Evolutionary conservation across 2,113 vertebrate species (phyloP), one percentile per base, ranked within the genome.

Genomic region (Hemiscyllium ocellatum): DNA sequence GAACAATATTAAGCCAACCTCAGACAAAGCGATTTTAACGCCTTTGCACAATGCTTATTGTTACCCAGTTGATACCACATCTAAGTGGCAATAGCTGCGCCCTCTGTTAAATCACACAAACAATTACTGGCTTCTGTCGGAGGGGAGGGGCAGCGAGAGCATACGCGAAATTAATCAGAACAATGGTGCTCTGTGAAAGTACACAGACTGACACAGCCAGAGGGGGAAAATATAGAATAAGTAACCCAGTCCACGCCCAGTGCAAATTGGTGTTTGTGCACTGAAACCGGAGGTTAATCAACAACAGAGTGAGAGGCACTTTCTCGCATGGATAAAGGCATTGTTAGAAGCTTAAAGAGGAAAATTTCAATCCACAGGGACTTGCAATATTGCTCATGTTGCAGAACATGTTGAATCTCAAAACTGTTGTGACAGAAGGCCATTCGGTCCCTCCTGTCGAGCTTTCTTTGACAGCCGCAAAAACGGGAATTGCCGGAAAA

Each of bases 1-100:
- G 94, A 95, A 95, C 94, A 95, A 95, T 95, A 72, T 95, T 29
- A 72, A 72, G 42, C 69, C 68, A 95, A 33, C 42, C 26, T 47
- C 94, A 72, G 94, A 95, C 94, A 95, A 95, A 95, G 94, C 94
- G 12, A 47, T 76, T 50, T 47, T 72, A 95, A 29, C 94, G 6
- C 94, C 94, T 95, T 95, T 52, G 26, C 94, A 76, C 94, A 95
- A 95, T 95, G 47, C 94, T 72, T 52, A 95, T 95, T 95, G 94
- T 95, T 95, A 47, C 19, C 42, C 69, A 17, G 69, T 13, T 66
- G 37, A 93, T 20, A 72, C 94, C 94, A 95, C 89, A 68, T 37
- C 89, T 66, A 93, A 93, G 94, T 76, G 42, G 52, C 94, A 95
- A 95, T 76, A 50, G 42, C 68, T 8, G 69, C 15, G 42, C 37